phyloP scores from a whole-genome alignment of 2,888 invertebrate species.

The Xanthorhoe spadicearia region DNA sequence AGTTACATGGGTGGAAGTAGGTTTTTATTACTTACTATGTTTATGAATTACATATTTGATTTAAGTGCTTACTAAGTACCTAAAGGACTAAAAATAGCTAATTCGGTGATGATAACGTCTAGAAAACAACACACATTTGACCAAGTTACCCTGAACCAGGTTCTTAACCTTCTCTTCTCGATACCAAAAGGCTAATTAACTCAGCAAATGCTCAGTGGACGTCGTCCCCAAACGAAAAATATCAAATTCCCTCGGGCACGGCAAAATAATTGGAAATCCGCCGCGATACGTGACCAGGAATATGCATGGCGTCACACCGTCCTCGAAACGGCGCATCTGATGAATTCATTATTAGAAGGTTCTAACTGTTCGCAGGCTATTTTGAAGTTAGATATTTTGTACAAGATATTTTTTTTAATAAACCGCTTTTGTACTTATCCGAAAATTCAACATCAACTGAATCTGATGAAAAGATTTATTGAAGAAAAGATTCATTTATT shows the following conservation, averaged over 20 bases:
- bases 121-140: no score
- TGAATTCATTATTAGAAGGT: conserved; percentile 47
- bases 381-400: conserved; percentile 4
- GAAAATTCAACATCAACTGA: no score
- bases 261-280: conserved; percentile 53
- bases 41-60: conserved; percentile 1
- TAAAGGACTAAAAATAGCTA: neutral
- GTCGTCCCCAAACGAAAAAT: conserved; percentile 27
- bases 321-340: conserved; percentile 47
- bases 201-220: conserved; percentile 7
- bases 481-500: no score
- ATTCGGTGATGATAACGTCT: neutral
- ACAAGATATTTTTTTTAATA: neutral
- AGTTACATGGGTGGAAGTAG: neutral
- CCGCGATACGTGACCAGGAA: conserved; percentile 51
- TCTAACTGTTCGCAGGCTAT: conserved; percentile 15
- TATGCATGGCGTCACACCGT: conserved; percentile 45
- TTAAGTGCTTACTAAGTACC: no score
- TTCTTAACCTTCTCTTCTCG: neutral
- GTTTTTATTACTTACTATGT: neutral
- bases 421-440: no score
- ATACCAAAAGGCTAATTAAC: conserved; percentile 2
- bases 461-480: no score
- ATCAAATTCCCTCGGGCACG: conserved; percentile 37
- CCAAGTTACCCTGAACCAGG: neutral